phyloP scores from a whole-genome alignment of 2,888 invertebrate species.

The Coenonympha arcania region DNA sequence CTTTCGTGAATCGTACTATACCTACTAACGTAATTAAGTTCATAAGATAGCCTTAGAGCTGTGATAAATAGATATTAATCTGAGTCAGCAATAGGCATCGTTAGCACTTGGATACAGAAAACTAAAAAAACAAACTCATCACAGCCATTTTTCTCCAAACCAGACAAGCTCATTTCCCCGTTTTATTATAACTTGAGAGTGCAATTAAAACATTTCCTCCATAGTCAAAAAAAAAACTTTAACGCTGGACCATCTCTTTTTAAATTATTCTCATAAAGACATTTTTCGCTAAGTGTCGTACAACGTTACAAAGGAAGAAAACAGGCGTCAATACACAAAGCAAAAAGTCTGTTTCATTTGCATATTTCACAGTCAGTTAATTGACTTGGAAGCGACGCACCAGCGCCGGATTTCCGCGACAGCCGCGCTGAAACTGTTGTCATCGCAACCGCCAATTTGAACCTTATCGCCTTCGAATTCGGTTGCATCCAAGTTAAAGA shows the following conservation, averaged over 20 bases:
- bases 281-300: constrained; percentile 13
- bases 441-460: constrained; percentile 6
- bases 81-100: no score
- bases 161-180: not conserved
- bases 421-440: constrained; percentile 19
- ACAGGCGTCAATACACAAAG: constrained; percentile 28
- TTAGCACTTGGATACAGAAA: not conserved
- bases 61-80: no score
- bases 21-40: no score
- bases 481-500: not conserved
- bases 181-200: not conserved
- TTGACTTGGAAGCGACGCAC: constrained; percentile 44
- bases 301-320: constrained; percentile 26
- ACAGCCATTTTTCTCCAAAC: not conserved
- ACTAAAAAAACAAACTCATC: no score
- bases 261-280: constrained; percentile 8
- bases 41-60: no score
- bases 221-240: not conserved
- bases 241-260: constrained; percentile 1
- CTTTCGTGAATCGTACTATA: no score
- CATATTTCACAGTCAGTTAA: constrained; percentile 57
- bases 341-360: constrained; percentile 38
- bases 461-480: constrained; percentile 11
- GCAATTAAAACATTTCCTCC: not conserved
- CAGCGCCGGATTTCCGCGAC: constrained; percentile 34